phyloP scores from a whole-genome alignment of 1,140 invertebrate species.

The Varroa destructor region DNA sequence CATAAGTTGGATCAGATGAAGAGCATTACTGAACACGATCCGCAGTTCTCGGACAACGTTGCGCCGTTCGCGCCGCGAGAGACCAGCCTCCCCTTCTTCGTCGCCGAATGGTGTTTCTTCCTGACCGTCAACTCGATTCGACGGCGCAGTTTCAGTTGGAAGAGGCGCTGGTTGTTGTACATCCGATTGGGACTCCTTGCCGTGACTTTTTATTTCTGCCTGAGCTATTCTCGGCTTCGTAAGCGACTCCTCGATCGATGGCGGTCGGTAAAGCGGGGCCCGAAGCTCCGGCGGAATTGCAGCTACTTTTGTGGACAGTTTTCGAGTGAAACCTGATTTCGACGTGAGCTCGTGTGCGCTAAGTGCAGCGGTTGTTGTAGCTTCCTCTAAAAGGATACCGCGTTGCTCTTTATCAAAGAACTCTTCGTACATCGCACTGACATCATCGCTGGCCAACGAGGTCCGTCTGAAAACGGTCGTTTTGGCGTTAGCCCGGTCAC shows the following conservation, averaged over 20 bases:
- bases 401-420: slow-evolving; percentile 3
- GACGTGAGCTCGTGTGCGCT: neutral
- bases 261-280: neutral
- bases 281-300: slow-evolving; percentile 12
- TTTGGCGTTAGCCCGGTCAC: slow-evolving; percentile 5
- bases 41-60: neutral
- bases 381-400: neutral
- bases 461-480: neutral
- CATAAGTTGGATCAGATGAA: slow-evolving; percentile 1
- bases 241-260: neutral
- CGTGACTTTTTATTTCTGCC: neutral
- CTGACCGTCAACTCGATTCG: no score
- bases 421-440: neutral
- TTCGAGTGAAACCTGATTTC: neutral
- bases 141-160: neutral
- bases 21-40: neutral
- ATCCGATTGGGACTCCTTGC: neutral
- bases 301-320: slow-evolving; percentile 1
- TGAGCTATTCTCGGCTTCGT: neutral
- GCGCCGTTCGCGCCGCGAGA: neutral
- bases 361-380: neutral
- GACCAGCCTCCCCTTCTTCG: no score
- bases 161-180: neutral
- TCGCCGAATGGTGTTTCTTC: no score
- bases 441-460: slow-evolving; percentile 8